Base-by-base conservation (phyloP, 1,140 invertebrate species). In the Trissolcus basalis region DNA sequence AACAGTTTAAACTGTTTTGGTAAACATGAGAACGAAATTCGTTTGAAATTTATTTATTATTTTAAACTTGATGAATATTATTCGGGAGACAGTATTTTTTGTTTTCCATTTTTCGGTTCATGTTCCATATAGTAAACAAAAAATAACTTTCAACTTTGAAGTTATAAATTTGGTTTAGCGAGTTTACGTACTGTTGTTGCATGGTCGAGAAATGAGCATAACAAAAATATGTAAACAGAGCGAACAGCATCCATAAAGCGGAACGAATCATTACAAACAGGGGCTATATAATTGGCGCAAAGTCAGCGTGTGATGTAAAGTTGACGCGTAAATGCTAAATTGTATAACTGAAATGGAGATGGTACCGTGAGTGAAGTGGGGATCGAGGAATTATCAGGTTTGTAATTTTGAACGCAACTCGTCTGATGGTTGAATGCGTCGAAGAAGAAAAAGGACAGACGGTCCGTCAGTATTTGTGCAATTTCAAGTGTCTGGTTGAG, bases 351-450 rank as follows among this genome's bases (percentile, higher is more conserved):
- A 27, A 3, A 6, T 27, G 6, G 19, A 27, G 19, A 3, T 27
- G n/a, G n/a, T n/a, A n/a, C n/a, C n/a, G n/a, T n/a, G n/a, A n/a
- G n/a, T n/a, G n/a, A n/a, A n/a, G n/a, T n/a, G n/a, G n/a, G n/a
- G n/a, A n/a, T n/a, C n/a, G 67, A 53, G 43, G 72, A 68, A 67
- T 70, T 64, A 72, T 73, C 69, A 71, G 58, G 47, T 53, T 58
- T 54, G n/a, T n/a, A 65, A 77, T 77, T 77, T 72, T 56, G 61
- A 77, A 64, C 63, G 68, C 68, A 68, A 77, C 68, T 68, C 53
- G 74, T 58, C 68, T 77, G 51, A n/a, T n/a, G n/a, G 68, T 72
- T 77, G 70, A 53, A 44, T 63, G 45, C 45, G 14, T n/a, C 32
- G 14, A n/a, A n/a, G 12, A 51, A 65, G 60, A 70, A 65, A 70